These are phyloP conservation scores for Pomacea canaliculata DNA, from an alignment of 2,888 invertebrate genomes.

Conservation along the genomic window DNA sequence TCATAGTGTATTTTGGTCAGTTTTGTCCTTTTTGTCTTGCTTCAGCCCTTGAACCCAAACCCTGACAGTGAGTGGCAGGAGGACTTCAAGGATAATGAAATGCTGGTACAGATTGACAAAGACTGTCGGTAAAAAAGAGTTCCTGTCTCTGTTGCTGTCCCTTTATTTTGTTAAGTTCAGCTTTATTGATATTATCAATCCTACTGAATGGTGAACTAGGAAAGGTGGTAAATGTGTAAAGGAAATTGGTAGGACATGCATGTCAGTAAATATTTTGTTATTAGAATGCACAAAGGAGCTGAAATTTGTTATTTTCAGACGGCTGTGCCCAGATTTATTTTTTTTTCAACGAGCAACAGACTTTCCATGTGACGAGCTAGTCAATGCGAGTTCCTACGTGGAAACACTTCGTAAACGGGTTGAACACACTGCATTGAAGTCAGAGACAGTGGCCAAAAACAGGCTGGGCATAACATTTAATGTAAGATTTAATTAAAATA, in stretches of 20 bases:
- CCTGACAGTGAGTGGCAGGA: slow-evolving; percentile 96
- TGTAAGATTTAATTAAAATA: slow-evolving; percentile 73
- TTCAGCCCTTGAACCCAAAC: slow-evolving; percentile 90
- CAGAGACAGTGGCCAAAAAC: slow-evolving; percentile 88
- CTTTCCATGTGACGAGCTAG: slow-evolving; percentile 86
- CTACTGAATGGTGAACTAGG: background rate
- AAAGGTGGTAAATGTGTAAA: too few species aligned
- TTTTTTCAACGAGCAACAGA: slow-evolving; percentile 97
- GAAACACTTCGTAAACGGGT: slow-evolving; percentile 91
- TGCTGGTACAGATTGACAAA: slow-evolving; percentile 96
- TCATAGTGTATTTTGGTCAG: too few species aligned
- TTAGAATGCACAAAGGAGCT: too few species aligned
- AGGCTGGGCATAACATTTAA: slow-evolving; percentile 86
- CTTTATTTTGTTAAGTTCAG: background rate
- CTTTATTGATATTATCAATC: background rate
- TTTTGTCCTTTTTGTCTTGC: too few species aligned
- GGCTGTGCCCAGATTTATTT: slow-evolving; percentile 93
- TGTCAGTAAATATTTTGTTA: too few species aligned
- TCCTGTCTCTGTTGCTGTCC: too few species aligned
- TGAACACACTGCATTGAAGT: slow-evolving; percentile 85
- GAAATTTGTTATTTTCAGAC: slow-evolving; percentile 71
- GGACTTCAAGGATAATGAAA: slow-evolving; percentile 97
- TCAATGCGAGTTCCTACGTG: slow-evolving; percentile 78
- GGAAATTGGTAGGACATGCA: too few species aligned
- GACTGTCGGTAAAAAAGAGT: slow-evolving; percentile 80